A percentile compares a stretch with the other conserved stretches of the same genome.
Evolutionary conservation across 2,888 invertebrate genomes (phyloP).

Genomic region (Folsomia candida): DNA sequence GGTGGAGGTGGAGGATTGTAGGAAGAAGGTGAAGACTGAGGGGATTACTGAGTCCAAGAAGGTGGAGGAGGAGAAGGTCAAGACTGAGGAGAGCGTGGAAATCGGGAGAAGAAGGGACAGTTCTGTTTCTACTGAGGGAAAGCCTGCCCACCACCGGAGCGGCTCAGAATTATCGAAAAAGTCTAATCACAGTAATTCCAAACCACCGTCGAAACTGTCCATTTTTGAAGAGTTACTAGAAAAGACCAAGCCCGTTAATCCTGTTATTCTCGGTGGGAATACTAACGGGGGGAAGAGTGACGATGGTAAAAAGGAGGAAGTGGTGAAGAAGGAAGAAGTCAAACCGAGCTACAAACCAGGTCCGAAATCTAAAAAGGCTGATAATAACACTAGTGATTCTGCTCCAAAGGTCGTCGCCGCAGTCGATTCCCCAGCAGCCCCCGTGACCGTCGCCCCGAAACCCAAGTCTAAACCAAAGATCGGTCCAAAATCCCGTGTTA

Average conservation of each 20-base stretch:
- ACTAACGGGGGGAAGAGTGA: background rate
- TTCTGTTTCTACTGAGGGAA: no score
- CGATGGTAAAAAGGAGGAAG: background rate
- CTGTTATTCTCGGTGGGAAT: no score
- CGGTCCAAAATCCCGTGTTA: background rate
- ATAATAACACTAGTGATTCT: background rate
- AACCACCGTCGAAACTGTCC: no score
- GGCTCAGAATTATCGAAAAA: no score
- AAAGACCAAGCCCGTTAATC: no score
- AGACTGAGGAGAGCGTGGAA: background rate
- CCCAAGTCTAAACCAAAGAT: background rate
- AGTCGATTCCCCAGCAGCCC: background rate
- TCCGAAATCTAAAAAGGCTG: background rate
- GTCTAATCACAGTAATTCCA: no score
- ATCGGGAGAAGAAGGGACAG: no score
- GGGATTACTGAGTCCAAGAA: background rate
- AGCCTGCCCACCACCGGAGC: no score
- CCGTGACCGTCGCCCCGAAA: no score
- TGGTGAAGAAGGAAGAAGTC: background rate
- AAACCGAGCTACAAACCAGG: background rate
- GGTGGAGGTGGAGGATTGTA: no score
- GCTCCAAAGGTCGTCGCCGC: background rate
- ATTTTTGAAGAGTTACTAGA: slow-evolving; percentile 15
- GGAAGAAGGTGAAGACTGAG: background rate
- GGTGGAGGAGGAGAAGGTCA: no score